Conservation (phyloP, 2,888 invertebrate genomes). For the Meiosimyza platycephala region DNA sequence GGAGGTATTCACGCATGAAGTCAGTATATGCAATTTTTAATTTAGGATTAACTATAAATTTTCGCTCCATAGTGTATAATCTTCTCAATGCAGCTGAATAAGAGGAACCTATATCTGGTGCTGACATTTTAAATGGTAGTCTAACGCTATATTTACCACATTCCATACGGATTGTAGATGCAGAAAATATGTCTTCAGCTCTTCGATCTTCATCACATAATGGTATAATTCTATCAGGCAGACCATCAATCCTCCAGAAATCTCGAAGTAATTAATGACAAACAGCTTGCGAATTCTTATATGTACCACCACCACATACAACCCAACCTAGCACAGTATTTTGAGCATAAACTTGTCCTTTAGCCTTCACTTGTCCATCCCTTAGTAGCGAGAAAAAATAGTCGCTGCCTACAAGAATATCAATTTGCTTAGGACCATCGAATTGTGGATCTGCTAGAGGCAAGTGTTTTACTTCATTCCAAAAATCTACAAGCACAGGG, state of each 20-base stretch:
- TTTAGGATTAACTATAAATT: too few species aligned
- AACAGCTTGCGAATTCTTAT: too few species aligned
- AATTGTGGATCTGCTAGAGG: constrained; percentile 33
- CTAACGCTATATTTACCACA: too few species aligned
- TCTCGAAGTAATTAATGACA: too few species aligned
- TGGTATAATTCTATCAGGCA: too few species aligned
- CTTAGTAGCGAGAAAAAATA: constrained; percentile 23
- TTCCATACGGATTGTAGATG: too few species aligned
- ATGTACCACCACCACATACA: constrained; percentile 20
- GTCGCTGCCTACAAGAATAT: constrained; percentile 27
- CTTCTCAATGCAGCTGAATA: too few species aligned
- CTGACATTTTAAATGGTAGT: background rate
- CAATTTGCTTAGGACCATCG: constrained; percentile 29
- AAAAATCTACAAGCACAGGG: constrained; percentile 24
- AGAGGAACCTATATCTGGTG: background rate
- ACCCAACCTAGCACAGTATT: background rate
- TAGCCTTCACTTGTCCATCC: constrained; percentile 15
- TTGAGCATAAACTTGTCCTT: constrained; percentile 12
- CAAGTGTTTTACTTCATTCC: constrained; percentile 31
- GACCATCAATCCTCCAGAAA: too few species aligned
- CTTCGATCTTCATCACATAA: too few species aligned
- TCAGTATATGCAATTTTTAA: constrained; percentile 8
- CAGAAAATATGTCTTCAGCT: too few species aligned
- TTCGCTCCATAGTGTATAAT: too few species aligned
- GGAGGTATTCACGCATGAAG: constrained; percentile 38